phyloP scores from a whole-genome alignment of 1,140 invertebrate genomes.

The Tyrophagus putrescentiae region DNA sequence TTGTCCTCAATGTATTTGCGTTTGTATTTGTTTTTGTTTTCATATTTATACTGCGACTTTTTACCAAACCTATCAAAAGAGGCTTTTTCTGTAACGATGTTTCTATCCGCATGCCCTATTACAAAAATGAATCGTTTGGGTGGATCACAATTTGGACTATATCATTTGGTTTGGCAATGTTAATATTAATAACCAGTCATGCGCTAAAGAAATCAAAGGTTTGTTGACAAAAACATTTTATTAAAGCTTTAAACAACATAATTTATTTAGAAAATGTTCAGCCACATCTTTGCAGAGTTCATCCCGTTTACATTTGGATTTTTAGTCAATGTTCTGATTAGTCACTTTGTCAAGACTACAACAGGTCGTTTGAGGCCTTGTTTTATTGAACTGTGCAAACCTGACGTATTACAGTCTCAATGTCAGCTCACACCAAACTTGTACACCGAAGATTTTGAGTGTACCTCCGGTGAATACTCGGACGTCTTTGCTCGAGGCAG shows the following conservation, averaged over 20 bases:
- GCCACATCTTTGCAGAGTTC: neutral
- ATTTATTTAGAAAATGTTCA: neutral
- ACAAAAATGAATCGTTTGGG: too few relatives aligned
- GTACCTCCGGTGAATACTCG: neutral
- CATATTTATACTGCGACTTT: too few relatives aligned
- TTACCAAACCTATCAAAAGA: neutral
- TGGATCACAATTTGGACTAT: too few relatives aligned
- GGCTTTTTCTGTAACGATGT: slow-evolving; percentile 1
- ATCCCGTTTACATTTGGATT: neutral
- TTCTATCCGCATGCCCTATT: neutral
- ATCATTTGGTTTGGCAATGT: too few relatives aligned
- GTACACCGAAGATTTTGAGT: neutral
- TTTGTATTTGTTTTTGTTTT: too few relatives aligned
- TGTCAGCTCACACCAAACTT: neutral
- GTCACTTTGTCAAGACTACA: neutral
- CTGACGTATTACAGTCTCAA: neutral
- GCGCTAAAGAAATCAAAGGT: too few relatives aligned
- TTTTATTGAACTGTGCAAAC: slow-evolving; percentile 3
- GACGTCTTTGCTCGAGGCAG: neutral
- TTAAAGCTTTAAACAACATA: too few relatives aligned
- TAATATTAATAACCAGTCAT: too few relatives aligned
- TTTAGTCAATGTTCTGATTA: neutral
- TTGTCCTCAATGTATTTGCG: too few relatives aligned
- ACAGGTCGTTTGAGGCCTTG: neutral
- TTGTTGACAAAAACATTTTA: too few relatives aligned